Evolutionary conservation across 2,888 invertebrate genomes (phyloP).

Genomic region (Leistus spinibarbis): DNA sequence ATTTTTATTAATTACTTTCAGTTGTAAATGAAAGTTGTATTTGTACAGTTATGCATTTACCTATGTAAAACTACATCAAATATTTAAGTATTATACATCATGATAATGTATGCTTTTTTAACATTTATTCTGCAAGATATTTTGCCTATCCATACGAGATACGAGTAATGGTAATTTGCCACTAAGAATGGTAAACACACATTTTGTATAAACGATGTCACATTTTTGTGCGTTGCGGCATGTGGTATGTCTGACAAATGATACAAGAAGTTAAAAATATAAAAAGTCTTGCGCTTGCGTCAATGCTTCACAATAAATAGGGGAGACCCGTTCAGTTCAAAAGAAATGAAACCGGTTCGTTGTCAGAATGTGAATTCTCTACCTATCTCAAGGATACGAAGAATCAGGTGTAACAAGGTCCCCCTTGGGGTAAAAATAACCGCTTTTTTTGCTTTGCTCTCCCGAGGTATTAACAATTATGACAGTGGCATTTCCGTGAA

Average conservation of each 20-base stretch:
- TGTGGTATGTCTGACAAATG: neutral
- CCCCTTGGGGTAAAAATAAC: neutral
- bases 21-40: no score
- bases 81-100: no score
- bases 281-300: neutral
- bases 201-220: neutral
- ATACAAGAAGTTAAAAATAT: neutral
- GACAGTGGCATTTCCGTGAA: neutral
- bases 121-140: no score
- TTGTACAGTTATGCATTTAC: no score
- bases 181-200: neutral
- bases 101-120: no score
- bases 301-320: neutral
- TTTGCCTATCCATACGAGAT: no score
- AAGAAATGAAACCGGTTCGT: neutral
- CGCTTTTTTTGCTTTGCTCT: neutral
- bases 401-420: neutral
- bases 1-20: no score
- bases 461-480: neutral
- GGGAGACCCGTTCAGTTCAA: neutral
- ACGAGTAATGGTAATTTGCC: neutral
- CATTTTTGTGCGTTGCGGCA: neutral
- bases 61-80: no score
- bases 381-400: slow-evolving; percentile 8
- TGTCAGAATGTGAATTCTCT: neutral